phyloP scores from a whole-genome alignment of 2,113 vertebrate genomes.

The Chaetura pelagica region DNA sequence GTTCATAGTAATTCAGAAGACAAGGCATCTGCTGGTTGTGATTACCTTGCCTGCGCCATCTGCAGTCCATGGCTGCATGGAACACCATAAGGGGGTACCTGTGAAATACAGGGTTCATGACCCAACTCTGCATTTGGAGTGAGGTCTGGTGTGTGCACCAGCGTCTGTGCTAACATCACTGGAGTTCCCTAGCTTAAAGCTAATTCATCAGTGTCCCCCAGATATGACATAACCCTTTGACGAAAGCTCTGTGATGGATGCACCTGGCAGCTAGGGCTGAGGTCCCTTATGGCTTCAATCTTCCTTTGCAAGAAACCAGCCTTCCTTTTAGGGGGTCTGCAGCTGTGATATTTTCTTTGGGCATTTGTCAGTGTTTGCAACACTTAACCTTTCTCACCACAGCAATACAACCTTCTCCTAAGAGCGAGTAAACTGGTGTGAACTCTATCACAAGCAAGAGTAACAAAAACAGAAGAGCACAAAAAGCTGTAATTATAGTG shows the following conservation, averaged over 20 bases:
- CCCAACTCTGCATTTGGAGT: not conserved
- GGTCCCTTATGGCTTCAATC: not conserved
- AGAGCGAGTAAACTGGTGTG: not conserved
- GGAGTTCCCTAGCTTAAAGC: not conserved
- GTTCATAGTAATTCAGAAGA: not conserved
- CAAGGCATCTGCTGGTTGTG: not conserved
- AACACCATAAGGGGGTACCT: not conserved
- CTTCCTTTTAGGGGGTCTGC: not conserved
- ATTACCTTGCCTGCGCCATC: not conserved
- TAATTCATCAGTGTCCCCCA: not conserved
- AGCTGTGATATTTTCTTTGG: not conserved
- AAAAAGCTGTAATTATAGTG: not conserved
- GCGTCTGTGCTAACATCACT: not conserved
- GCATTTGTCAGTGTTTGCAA: not conserved
- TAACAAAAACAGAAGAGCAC: not conserved
- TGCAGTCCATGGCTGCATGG: not conserved
- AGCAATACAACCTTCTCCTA: not conserved
- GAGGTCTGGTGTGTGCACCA: not conserved
- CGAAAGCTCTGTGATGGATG: not conserved
- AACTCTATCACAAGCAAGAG: not conserved
- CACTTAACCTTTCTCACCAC: not conserved
- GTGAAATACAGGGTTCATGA: not conserved
- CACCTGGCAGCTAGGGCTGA: not conserved
- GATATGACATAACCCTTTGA: not conserved
- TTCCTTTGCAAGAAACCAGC: not conserved